Evolutionary conservation across 1,140 invertebrate species (phyloP).

Genomic region (Hyles euphorbiae): DNA sequence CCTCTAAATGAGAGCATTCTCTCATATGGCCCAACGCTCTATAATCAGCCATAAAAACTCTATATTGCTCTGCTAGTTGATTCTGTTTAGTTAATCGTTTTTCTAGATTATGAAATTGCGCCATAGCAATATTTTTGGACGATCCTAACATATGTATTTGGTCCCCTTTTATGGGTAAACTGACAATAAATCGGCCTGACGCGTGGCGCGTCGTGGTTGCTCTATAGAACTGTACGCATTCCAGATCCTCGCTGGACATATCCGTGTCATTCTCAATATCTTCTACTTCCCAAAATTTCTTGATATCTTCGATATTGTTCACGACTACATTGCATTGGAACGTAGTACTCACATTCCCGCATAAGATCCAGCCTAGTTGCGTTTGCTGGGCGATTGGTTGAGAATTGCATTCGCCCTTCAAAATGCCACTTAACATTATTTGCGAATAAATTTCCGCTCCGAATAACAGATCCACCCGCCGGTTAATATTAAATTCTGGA

Average conservation of each 20-base stretch:
- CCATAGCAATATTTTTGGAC: conserved; percentile 21
- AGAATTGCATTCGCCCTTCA: conserved; percentile 6
- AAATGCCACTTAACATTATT: conserved; percentile 27
- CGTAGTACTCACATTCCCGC: conserved; percentile 16
- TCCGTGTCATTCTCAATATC: conserved; percentile 15
- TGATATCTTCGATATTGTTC: conserved; percentile 20
- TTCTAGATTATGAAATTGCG: conserved; percentile 26
- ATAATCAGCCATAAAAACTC: conserved; percentile 10
- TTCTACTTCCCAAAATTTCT: conserved; percentile 5
- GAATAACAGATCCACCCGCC: conserved; percentile 21
- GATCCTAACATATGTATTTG: conserved; percentile 14
- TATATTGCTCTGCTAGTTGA: conserved; percentile 17
- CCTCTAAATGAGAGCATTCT: background rate
- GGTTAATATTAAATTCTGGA: conserved; percentile 25
- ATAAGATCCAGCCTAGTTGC: conserved; percentile 27
- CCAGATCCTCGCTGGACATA: conserved; percentile 18
- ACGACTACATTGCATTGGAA: conserved; percentile 25
- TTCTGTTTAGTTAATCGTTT: conserved; percentile 13
- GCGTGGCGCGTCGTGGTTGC: conserved; percentile 12
- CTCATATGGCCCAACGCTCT: conserved; percentile 3
- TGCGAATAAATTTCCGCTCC: conserved; percentile 25
- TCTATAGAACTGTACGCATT: conserved; percentile 19
- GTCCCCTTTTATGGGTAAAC: conserved; percentile 11
- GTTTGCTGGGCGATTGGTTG: conserved; percentile 27
- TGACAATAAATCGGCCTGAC: conserved; percentile 15